These are phyloP conservation scores for Bombus affinis DNA, from an alignment of 1,140 invertebrate species.

Conservation along the genomic window DNA sequence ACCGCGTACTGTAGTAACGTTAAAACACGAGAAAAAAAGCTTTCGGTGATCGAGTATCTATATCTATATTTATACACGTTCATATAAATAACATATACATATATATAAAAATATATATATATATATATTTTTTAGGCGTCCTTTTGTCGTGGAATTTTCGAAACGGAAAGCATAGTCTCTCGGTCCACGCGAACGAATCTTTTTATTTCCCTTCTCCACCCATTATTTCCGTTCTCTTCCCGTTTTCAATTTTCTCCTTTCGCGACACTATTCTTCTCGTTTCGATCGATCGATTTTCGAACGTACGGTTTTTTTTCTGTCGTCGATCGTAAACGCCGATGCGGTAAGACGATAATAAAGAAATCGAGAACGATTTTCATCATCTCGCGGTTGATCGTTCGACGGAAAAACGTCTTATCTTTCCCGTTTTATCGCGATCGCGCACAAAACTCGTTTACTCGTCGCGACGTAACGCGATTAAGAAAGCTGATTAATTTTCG, in stretches of 20 bases:
- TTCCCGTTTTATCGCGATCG: constrained; percentile 24
- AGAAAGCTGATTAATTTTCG: constrained; percentile 1
- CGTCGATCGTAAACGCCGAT: background rate
- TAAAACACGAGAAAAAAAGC: constrained; percentile 17
- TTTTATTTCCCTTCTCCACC: background rate
- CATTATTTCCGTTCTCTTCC: no score
- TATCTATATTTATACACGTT: constrained; percentile 58
- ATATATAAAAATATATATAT: constrained; percentile 37
- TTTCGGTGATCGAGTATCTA: constrained; percentile 68
- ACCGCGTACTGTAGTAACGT: constrained; percentile 30
- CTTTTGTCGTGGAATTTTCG: constrained; percentile 71
- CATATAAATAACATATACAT: constrained; percentile 43
- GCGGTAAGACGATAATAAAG: background rate
- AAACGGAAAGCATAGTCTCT: constrained; percentile 55
- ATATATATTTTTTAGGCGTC: constrained; percentile 75
- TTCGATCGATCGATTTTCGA: constrained; percentile 17
- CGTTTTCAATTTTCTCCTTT: background rate
- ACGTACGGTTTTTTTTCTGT: background rate
- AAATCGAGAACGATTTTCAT: background rate
- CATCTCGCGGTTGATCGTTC: background rate
- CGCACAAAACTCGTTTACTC: constrained; percentile 21
- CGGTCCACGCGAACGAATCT: constrained; percentile 39
- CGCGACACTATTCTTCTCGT: constrained; percentile 36
- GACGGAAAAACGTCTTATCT: constrained; percentile 1
- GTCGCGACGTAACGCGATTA: background rate